Base-by-base conservation (phyloP, 2,888 invertebrate species). In the Cheilosia scutellata region DNA sequence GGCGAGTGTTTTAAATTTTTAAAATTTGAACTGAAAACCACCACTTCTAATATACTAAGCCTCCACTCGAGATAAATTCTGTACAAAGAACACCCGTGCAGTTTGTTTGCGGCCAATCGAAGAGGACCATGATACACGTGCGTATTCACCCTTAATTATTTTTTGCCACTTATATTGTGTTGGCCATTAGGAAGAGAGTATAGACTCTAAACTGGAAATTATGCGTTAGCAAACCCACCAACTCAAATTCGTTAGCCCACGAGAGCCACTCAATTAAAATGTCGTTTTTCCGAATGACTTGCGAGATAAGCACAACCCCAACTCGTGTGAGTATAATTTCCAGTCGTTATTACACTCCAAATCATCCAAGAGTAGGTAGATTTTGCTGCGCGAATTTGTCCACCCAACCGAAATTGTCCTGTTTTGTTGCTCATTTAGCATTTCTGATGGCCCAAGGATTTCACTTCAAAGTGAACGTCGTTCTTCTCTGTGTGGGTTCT, bases 251-350 rank as follows among this genome's bases (percentile, higher is more conserved):
- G 82, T 87, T 82, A 80, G 62, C 42, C 66, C 77, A 80, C 16
- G 27, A 82, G 78, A 82, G 88, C 89, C 89, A 88, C 89, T 86
- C 86, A 86, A 88, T 89, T 88, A 90, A 91, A 92, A 89, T 91
- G 91, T 90, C 92, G 92, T 92, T 92, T 92, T 92, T 92, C 92
- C 92, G 90, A 91, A 89, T 91, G 92, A 92, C 90, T 92, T 91
- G 88, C 88, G 88, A 89, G 89, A 90, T 88, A 90, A 90, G 90
- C 51, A 58, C 47, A 66, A 31, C 57, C 82, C 63, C 58, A 65
- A 74, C 57, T 75, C 78, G 66, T 77, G 68, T 82, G 87, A 74
- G 65, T 84, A 72, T 72, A 82, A 86, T 80, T 82, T 77, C 49
- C 25, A 68, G 82, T 82, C 70, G 78, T 87, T 87, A 87, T 87